Conservation (phyloP, 2,113 vertebrate species). For the Centropristis striata region DNA sequence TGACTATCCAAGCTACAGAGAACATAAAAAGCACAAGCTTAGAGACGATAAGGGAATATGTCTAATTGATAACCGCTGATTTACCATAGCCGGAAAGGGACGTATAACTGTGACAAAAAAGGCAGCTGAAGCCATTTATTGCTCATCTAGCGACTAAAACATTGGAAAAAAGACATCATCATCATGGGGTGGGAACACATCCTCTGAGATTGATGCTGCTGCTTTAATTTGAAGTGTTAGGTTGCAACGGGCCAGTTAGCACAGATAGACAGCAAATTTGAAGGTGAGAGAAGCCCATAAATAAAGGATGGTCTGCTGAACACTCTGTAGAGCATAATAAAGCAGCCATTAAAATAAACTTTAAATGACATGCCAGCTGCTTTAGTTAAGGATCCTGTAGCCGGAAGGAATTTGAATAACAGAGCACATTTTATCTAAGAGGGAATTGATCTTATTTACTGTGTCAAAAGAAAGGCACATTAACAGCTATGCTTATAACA, state of each 20-base stretch:
- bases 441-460: slow-evolving; percentile 40
- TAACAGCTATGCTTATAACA: slow-evolving; percentile 30
- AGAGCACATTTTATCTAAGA: slow-evolving; percentile 22
- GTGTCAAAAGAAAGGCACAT: slow-evolving; percentile 32
- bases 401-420: slow-evolving; percentile 36
- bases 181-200: slow-evolving; percentile 37
- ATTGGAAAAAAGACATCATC: slow-evolving; percentile 56
- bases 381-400: slow-evolving; percentile 52
- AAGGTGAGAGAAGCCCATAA: slow-evolving; percentile 66
- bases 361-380: slow-evolving; percentile 57
- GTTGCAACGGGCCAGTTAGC: slow-evolving; percentile 70
- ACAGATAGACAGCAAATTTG: slow-evolving; percentile 66
- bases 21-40: slow-evolving; percentile 61
- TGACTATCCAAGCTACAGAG: slow-evolving; percentile 58
- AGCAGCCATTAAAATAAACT: slow-evolving; percentile 63
- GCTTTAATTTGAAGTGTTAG: slow-evolving; percentile 66
- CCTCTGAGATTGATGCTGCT: slow-evolving; percentile 64
- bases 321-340: slow-evolving; percentile 59
- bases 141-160: slow-evolving; percentile 59
- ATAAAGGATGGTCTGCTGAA: slow-evolving; percentile 68
- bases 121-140: slow-evolving; percentile 51
- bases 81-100: slow-evolving; percentile 59
- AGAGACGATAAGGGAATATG: slow-evolving; percentile 58
- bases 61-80: slow-evolving; percentile 74
- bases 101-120: slow-evolving; percentile 47